Conservation (phyloP, 2,113 vertebrate genomes). For the Gallinago paraguaiae region DNA sequence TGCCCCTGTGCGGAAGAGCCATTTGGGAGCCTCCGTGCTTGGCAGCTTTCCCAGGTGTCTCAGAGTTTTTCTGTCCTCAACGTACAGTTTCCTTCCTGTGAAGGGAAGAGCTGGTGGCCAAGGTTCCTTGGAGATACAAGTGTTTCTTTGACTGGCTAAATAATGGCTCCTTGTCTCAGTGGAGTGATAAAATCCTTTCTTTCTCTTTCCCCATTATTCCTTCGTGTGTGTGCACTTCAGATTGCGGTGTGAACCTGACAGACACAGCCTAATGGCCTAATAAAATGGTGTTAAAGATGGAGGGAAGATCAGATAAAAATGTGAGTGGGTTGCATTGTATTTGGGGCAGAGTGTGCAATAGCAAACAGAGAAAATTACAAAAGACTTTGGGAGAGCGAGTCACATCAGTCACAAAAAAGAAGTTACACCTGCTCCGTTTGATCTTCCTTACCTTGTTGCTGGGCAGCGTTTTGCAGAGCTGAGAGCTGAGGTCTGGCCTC, state of each 20-base stretch:
- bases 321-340: not conserved
- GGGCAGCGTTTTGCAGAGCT: not conserved
- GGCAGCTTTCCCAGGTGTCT: not conserved
- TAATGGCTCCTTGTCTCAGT: not conserved
- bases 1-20: not conserved
- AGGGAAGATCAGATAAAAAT: not conserved
- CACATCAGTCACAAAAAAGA: too few relatives aligned
- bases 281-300: not conserved
- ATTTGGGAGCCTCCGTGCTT: not conserved
- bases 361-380: not conserved
- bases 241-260: not conserved
- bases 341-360: not conserved
- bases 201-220: not conserved
- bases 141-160: not conserved
- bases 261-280: not conserved
- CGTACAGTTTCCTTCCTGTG: conserved; percentile 10
- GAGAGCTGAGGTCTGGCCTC: not conserved
- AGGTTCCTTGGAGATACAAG: not conserved
- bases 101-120: not conserved
- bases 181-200: not conserved
- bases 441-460: not conserved
- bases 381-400: not conserved
- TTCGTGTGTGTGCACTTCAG: not conserved
- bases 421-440: not conserved
- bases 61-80: not conserved